Evolutionary conservation across 2,113 vertebrate genomes (phyloP), one percentile per base, ranked within the genome.

Genomic region (Ovibos moschatus): DNA sequence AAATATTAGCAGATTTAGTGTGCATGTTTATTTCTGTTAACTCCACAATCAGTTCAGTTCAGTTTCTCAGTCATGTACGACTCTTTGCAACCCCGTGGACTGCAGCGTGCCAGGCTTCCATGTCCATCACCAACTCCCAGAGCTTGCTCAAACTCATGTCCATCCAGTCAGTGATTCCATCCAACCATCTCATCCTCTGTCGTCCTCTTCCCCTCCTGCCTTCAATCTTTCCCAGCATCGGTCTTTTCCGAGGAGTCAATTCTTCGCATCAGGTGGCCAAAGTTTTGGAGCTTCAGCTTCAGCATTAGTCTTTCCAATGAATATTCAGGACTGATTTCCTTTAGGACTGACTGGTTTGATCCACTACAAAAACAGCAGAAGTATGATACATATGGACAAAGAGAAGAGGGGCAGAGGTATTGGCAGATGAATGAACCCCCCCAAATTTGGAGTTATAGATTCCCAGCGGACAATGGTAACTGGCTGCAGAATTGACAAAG

Each of bases 21-120:
- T 97, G 30, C 12, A 64, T 89, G 33, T 94, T 88, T 76, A 79
- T 85, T 92, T 96, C 79, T 94, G 36, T 94, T 95, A 53, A 55
- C 45, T n/a, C 14, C 28, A 28, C 40, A 71, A 5, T 71, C 64
- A 67, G 64, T 67, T 67, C 62, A 71, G 33, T 67, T 71, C 19
- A 40, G n/a, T 40, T 23, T 21, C 67, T 40, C 19, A 40, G 19
- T 71, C n/a, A 40, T 23, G 67, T 71, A 21, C 0, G 5, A 71
- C n/a, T 71, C n/a, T 67, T 21, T 12, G 1, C n/a, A 71, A 23
- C n/a, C 67, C n/a, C 5, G 2, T 71, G 67, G 67, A 71, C 67
- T 71, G 67, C 19, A 71, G 67, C n/a, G 40, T 12, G 19, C n/a
- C 67, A 71, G 67, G 19, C 67, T 40, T 71, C n/a, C 67, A 3